A percentile compares a stretch with the other conserved stretches of the same genome.
Evolutionary conservation across 2,113 vertebrate genomes (phyloP).

Genomic region (Limanda limanda): DNA sequence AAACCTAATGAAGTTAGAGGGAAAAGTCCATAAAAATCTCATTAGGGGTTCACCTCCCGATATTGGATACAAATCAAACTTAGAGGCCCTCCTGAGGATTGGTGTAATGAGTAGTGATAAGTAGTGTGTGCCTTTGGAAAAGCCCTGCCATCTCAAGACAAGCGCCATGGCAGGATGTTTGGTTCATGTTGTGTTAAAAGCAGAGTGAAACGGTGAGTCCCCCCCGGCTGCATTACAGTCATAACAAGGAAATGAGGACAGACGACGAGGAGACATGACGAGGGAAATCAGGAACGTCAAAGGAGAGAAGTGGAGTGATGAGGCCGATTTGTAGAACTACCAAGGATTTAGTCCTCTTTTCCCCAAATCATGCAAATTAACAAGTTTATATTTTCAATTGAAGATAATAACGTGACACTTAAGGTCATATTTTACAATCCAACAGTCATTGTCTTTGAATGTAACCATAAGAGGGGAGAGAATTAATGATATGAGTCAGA

Average conservation of each 20-base stretch:
- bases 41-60: constrained; percentile 75
- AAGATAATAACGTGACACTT: background rate
- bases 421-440: background rate
- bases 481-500: constrained; percentile 59
- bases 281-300: background rate
- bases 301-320: background rate
- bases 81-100: constrained; percentile 72
- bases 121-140: constrained; percentile 43
- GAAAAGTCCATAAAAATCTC: constrained; percentile 81
- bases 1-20: constrained; percentile 82
- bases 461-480: constrained; percentile 1
- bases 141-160: constrained; percentile 40
- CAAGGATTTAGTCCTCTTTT: background rate
- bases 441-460: constrained; percentile 25
- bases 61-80: constrained; percentile 79
- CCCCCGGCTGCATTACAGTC: background rate
- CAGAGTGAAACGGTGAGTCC: constrained; percentile 21
- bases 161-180: constrained; percentile 37
- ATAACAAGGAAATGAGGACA: constrained; percentile 6
- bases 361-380: background rate
- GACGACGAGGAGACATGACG: background rate
- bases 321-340: background rate
- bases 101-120: constrained; percentile 64
- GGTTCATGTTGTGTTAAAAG: constrained; percentile 37
- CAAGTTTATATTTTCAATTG: background rate